Evolutionary conservation across 2,113 vertebrate species (phyloP), one percentile per base, ranked within the genome.

Genomic region (Tachysurus vachellii): DNA sequence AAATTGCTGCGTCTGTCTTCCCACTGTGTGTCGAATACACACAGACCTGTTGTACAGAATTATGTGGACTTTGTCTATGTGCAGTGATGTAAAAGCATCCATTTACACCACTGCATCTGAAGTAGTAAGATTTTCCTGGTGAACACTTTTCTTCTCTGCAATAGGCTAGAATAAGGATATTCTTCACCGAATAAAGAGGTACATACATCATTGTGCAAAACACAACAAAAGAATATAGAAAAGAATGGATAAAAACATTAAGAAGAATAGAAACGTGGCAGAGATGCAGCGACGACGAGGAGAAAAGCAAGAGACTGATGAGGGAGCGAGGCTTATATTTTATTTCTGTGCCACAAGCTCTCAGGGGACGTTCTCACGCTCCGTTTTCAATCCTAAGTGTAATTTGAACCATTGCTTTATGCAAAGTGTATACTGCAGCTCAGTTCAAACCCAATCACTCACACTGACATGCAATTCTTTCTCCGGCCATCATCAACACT

Each of bases 381-480:
- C 92, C 88, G 93, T 94, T 95, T 95, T 94, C 94, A 92, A 94
- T 87, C 93, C 93, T 93, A 94, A 93, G 94, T 94, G 95, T 95
- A 96, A 95, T 95, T 93, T 93, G 93, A 95, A 93, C 92, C 90
- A 86, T 89, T 92, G 91, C 89, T 94, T 95, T 94, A 95, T 93
- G 92, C 93, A 95, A 94, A 95, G 94, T 93, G 93, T 95, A 92
- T 92, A 92, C 93, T 94, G 94, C 93, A 93, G 94, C 94, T 94
- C 92, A 92, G 94, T 93, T 95, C 94, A 95, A 94, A 95, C 91
- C 92, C 93, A 94, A 94, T 95, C 95, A 93, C 92, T 95, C 94
- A 94, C 92, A 89, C 93, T 94, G 94, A 95, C 94, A 94, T 92
- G 91, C 93, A 93, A 94, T 95, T 94, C 94, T 93, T 93, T 93